Evolutionary conservation across 2,888 invertebrate species (phyloP).

Genomic region (Hybos culiciformis): DNA sequence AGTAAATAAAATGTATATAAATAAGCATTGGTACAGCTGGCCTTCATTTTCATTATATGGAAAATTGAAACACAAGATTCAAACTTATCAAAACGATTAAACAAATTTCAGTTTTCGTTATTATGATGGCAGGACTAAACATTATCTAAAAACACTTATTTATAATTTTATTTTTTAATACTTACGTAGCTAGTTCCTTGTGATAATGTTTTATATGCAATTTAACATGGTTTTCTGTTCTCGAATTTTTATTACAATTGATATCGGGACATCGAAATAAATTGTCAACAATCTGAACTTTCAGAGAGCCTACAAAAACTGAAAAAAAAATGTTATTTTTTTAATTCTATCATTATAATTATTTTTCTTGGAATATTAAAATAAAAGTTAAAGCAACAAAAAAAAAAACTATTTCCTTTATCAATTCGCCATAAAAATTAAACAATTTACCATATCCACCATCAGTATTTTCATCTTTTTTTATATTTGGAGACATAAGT

Average conservation of each 20-base stretch:
- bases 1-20: no score
- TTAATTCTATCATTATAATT: no score
- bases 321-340: no score
- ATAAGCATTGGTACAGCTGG: no score
- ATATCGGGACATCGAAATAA: slow-evolving; percentile 61
- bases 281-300: slow-evolving; percentile 56
- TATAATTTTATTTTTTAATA: not conserved
- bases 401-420: not conserved
- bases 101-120: no score
- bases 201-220: slow-evolving; percentile 96
- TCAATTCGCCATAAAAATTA: not conserved
- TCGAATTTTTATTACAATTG: slow-evolving; percentile 75
- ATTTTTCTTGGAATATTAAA: no score
- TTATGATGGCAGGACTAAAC: no score
- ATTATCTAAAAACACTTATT: not conserved
- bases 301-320: slow-evolving; percentile 44
- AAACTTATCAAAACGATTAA: no score
- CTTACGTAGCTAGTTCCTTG: slow-evolving; percentile 54
- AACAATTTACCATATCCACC: slow-evolving; percentile 27
- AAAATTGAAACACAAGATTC: no score
- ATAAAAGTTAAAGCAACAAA: not conserved
- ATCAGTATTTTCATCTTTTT: slow-evolving; percentile 15
- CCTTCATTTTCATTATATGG: no score
- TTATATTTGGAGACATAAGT: slow-evolving; percentile 11
- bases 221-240: slow-evolving; percentile 78